Evolutionary conservation across 2,888 invertebrate species (phyloP).

Genomic region (Phragmatobia fuliginosa): DNA sequence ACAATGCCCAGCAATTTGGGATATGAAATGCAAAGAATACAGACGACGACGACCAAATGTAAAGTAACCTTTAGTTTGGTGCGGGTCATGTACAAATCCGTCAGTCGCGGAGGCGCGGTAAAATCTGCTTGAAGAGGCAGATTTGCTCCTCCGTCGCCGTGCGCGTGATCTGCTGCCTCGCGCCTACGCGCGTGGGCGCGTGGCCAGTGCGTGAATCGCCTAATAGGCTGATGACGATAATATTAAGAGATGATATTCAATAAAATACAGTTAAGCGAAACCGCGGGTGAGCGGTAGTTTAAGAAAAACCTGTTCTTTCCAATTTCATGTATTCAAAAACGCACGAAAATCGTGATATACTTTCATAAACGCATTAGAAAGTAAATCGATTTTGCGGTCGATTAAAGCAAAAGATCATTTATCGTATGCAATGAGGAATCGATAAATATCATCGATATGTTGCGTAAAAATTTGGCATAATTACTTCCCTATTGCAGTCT

Average conservation of each 20-base stretch:
- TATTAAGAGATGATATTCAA: neutral
- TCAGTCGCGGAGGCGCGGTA: no score
- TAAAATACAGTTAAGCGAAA: neutral
- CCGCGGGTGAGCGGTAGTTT: neutral
- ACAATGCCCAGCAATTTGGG: no score
- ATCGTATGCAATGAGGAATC: slow-evolving; percentile 49
- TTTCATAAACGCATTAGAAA: slow-evolving; percentile 47
- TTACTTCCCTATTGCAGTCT: slow-evolving; percentile 20
- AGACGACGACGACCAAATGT: no score
- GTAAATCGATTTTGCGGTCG: slow-evolving; percentile 42
- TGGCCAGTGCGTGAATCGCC: no score
- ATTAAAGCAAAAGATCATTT: slow-evolving; percentile 46
- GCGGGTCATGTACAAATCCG: no score
- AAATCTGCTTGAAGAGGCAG: no score
- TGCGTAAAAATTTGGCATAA: slow-evolving; percentile 37
- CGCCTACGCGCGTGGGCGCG: no score
- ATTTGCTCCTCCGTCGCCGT: no score
- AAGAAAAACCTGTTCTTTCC: neutral
- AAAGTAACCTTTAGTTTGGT: no score
- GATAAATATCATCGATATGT: slow-evolving; percentile 43
- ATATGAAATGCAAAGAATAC: no score
- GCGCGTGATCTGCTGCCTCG: no score
- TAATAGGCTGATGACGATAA: no score
- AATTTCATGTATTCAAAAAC: slow-evolving; percentile 8
- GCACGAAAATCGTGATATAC: slow-evolving; percentile 29